Base-by-base conservation (phyloP, 2,888 invertebrate species). In the Drosophila tripunctata region DNA sequence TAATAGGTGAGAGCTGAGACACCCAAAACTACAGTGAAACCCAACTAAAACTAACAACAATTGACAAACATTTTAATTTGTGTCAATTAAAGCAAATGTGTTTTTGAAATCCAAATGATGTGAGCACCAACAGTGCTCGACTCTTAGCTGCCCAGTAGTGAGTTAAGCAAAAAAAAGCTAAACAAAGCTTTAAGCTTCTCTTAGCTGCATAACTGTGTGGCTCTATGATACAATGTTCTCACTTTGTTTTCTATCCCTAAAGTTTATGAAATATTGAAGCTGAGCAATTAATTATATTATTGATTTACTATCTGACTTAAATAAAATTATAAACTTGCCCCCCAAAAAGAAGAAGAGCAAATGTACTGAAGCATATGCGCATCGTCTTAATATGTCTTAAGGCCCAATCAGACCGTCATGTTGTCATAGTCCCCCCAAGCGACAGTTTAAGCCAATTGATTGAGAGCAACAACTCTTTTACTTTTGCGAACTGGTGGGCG, bases 41-140 rank as follows among this genome's bases (percentile, higher is more conserved):
- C 10, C 6, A 6, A 10, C 27, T 27, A 12, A 19, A 50, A 14
- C 10, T 12, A 30, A 19, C 41, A 48, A 19, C 55, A 54, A 67
- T 54, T 56, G 76, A 45, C 61, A 77, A 79, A 69, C 76, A 76
- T 55, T 82, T 75, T 73, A 66, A 79, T 76, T 75, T 12, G 33
- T 31, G 35, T 60, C 76, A 75, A 78, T 78, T 75, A 67, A 75
- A 68, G 57, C 50, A 45, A 38, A 17, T n/a, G n/a, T n/a, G n/a
- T n/a, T n/a, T n/a, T n/a, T n/a, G n/a, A n/a, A n/a, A n/a, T n/a
- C n/a, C n/a, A n/a, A n/a, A n/a, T n/a, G n/a, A n/a, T n/a, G n/a
- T n/a, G n/a, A n/a, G 3, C 27, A 27, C 10, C 10, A 3, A 10
- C 8, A 10, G 10, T 27, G 4, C 27, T 27, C 27, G 27, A 27